Conservation (phyloP, 2,888 invertebrate genomes). For the Drosophila trichaetosa region DNA sequence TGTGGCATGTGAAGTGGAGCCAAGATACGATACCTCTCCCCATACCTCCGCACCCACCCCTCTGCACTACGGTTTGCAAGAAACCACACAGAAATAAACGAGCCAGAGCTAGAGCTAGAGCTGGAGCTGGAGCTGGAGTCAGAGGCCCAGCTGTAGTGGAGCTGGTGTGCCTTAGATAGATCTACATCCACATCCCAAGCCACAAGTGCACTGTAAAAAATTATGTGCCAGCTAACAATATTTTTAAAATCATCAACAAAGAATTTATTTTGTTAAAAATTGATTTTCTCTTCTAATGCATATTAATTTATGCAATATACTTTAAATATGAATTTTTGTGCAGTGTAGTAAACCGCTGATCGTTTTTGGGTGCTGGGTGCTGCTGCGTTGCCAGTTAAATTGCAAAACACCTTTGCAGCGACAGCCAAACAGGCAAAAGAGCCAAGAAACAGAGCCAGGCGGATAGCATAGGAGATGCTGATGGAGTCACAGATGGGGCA, state of each 20-base stretch:
- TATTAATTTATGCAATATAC: too few species aligned
- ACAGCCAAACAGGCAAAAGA: slow-evolving; percentile 50
- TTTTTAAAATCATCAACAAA: background rate
- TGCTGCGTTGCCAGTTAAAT: slow-evolving; percentile 75
- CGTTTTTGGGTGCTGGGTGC: slow-evolving; percentile 54
- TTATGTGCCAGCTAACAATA: background rate
- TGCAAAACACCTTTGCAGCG: slow-evolving; percentile 81
- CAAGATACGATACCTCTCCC: slow-evolving; percentile 50
- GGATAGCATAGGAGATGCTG: slow-evolving; percentile 33
- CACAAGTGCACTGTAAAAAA: background rate
- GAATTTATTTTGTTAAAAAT: background rate
- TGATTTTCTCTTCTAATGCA: background rate
- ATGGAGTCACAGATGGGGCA: slow-evolving; percentile 34
- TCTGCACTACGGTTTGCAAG: slow-evolving; percentile 1
- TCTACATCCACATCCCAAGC: slow-evolving; percentile 55
- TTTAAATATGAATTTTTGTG: background rate
- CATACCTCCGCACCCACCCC: background rate
- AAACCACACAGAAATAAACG: slow-evolving; percentile 66
- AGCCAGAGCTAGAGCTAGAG: slow-evolving; percentile 24
- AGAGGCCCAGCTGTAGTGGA: slow-evolving; percentile 29
- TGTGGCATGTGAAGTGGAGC: slow-evolving; percentile 79
- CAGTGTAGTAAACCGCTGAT: slow-evolving; percentile 19
- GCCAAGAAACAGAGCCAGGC: slow-evolving; percentile 18
- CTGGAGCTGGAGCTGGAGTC: slow-evolving; percentile 18
- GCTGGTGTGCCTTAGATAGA: slow-evolving; percentile 56